Base-by-base conservation (phyloP, 64 coral and sea anemone species). In the Montipora cactus region DNA sequence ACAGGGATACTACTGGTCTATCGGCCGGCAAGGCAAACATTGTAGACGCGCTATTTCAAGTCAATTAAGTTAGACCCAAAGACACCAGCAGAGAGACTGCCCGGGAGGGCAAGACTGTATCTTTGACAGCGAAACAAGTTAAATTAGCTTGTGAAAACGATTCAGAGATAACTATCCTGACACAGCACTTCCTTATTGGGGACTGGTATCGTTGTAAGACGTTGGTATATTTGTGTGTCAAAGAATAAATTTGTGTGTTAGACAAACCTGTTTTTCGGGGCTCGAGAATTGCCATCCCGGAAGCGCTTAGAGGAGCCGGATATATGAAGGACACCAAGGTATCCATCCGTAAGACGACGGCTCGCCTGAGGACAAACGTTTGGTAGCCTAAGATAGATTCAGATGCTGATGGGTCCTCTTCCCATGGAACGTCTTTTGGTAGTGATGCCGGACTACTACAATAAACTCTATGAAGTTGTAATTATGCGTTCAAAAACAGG, bases 21-120 rank as follows among this genome's bases (percentile, higher is more conserved):
- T 57, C 80, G 80, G 47, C 80, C 58, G 49, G 49, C 0, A 92
- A 83, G 59, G 81, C 59, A 50, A 84, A 92, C 21, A 84, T 84
- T 22, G 90, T 79, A 81, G 90, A 92, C 14, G 59, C 59, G 0
- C 10, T 64, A 11, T 64, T 12, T 12, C 9, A 12, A 64, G 8
- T 64, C 59, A 64, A 64, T 64, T 12, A 64, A 64, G 0, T 11
- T 64, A 1, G 13, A 64, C 59, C 59, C 13, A 64, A 64, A 64
- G 59, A 64, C 59, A 64, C 13, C 8, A 64, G 59, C 13, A 15
- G 59, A 15, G 14, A 14, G 2, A 15, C 13, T 15, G 59, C 59
- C 13, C 10, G 13, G 13, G 59, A 64, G 13, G 0, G 59, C 13
- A 14, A 0, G 13, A 8, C 15, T 11, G 59, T 64, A 12, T 11